Percentiles rank a stretch among this genome's conserved stretches.
phyloP scores from a whole-genome alignment of 1,140 invertebrate species.

The Harpegnathos saltator region DNA sequence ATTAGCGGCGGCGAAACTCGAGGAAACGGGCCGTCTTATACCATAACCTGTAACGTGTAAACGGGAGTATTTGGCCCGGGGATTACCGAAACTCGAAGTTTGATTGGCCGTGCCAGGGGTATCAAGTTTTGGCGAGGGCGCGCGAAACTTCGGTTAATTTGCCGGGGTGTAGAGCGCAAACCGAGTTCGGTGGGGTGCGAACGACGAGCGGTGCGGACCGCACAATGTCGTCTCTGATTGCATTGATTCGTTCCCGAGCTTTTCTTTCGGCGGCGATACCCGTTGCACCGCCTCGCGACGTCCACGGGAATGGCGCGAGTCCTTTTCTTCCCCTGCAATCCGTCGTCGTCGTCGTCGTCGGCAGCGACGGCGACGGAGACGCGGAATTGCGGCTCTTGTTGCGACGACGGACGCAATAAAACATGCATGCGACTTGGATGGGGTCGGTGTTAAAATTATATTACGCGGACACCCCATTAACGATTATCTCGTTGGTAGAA shows the following conservation, averaged over 20 bases:
- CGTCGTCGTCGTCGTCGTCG: too few relatives aligned
- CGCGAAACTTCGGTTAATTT: constrained; percentile 77
- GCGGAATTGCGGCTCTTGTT: too few relatives aligned
- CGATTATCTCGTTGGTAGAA: constrained; percentile 13
- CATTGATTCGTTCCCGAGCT: constrained; percentile 42
- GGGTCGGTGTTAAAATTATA: constrained; percentile 4
- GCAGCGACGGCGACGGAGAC: too few relatives aligned
- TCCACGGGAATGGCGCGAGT: neutral
- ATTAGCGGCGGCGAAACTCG: constrained; percentile 76
- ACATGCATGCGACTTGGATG: constrained; percentile 10
- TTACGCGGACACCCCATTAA: constrained; percentile 21
- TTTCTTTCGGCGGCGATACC: constrained; percentile 5
- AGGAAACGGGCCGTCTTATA: constrained; percentile 76
- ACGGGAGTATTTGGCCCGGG: constrained; percentile 81
- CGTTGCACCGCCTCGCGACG: too few relatives aligned
- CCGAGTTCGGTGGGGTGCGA: constrained; percentile 34
- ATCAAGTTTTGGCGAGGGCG: constrained; percentile 81
- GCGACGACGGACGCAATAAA: constrained; percentile 10
- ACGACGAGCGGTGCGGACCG: constrained; percentile 3
- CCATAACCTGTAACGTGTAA: constrained; percentile 80
- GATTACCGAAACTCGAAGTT: constrained; percentile 84
- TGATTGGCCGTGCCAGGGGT: constrained; percentile 84
- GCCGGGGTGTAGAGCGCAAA: constrained; percentile 37
- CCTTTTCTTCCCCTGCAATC: neutral
- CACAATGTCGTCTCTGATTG: constrained; percentile 58